These are phyloP conservation scores for Eulimnadia texana DNA, from an alignment of 1,140 invertebrate species.

Conservation along the genomic window DNA sequence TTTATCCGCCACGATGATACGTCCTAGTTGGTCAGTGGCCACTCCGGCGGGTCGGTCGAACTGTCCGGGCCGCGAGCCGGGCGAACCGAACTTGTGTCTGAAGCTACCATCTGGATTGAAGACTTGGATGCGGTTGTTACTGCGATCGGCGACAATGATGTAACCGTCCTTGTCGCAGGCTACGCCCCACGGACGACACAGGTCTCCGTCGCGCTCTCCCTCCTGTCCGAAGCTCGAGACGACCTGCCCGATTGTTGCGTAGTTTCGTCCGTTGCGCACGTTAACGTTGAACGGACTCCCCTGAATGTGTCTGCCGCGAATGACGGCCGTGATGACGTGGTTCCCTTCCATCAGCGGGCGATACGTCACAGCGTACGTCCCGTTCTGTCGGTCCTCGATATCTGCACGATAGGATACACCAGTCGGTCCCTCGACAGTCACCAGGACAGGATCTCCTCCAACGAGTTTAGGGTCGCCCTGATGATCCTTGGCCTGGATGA, in stretches of 20 bases:
- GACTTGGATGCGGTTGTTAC: slow-evolving; percentile 77
- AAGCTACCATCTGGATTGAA: slow-evolving; percentile 62
- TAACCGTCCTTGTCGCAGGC: slow-evolving; percentile 65
- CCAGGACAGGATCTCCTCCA: slow-evolving; percentile 44
- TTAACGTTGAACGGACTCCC: slow-evolving; percentile 44
- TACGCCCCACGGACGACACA: slow-evolving; percentile 83
- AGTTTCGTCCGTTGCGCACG: slow-evolving; percentile 35
- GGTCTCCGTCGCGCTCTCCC: slow-evolving; percentile 53
- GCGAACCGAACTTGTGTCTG: slow-evolving; percentile 55
- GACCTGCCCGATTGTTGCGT: slow-evolving; percentile 34
- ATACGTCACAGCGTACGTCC: slow-evolving; percentile 35
- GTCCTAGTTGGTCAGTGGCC: slow-evolving; percentile 53
- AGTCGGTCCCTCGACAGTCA: slow-evolving; percentile 44
- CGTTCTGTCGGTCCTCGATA: slow-evolving; percentile 32
- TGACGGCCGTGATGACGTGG: slow-evolving; percentile 30
- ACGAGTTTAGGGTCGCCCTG: slow-evolving; percentile 40
- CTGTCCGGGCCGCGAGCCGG: slow-evolving; percentile 62
- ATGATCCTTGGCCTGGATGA: slow-evolving; percentile 35
- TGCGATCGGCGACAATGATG: slow-evolving; percentile 74
- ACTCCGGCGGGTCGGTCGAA: slow-evolving; percentile 85
- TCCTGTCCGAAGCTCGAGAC: slow-evolving; percentile 52
- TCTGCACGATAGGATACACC: slow-evolving; percentile 30
- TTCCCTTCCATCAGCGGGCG: slow-evolving; percentile 36
- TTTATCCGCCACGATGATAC: slow-evolving; percentile 85
- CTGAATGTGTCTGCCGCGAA: slow-evolving; percentile 43